phyloP scores from a whole-genome alignment of 1,140 invertebrate genomes.

The Cyclina sinensis region DNA sequence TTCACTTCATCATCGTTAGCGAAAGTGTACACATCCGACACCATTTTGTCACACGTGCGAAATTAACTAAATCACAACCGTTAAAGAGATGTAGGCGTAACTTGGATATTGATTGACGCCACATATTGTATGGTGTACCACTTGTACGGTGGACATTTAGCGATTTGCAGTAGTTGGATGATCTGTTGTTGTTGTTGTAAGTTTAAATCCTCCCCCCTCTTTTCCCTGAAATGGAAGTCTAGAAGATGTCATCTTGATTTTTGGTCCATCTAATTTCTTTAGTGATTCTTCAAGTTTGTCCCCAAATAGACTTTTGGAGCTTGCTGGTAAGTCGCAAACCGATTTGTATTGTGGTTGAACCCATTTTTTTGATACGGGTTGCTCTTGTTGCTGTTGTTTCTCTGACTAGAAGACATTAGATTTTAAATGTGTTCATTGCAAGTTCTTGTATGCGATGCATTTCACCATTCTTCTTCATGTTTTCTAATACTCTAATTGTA shows the following conservation, averaged over 20 bases:
- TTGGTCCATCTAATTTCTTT: background rate
- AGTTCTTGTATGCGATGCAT: background rate
- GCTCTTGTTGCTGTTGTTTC: background rate
- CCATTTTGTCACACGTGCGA: too few species aligned
- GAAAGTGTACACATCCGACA: too few species aligned
- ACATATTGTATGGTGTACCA: too few species aligned
- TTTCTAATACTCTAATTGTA: background rate
- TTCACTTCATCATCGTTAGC: too few species aligned
- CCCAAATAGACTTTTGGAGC: background rate
- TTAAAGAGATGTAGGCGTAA: too few species aligned
- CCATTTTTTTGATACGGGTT: background rate
- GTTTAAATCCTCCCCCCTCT: background rate
- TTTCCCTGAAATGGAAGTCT: background rate
- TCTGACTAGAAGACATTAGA: background rate
- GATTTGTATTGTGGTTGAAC: background rate
- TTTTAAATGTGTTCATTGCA: conserved; percentile 1
- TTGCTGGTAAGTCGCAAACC: background rate
- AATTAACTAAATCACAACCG: too few species aligned
- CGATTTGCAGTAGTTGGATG: background rate
- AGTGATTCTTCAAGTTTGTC: background rate
- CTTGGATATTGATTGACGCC: too few species aligned
- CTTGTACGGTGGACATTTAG: too few species aligned
- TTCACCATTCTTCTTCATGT: conserved; percentile 1
- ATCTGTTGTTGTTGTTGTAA: background rate
- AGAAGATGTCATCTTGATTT: conserved; percentile 9